Percentiles rank a stretch among this genome's conserved stretches.
These are phyloP conservation scores for Ochropleura leucogaster DNA, from an alignment of 2,888 invertebrate species.

Conservation along the genomic window DNA sequence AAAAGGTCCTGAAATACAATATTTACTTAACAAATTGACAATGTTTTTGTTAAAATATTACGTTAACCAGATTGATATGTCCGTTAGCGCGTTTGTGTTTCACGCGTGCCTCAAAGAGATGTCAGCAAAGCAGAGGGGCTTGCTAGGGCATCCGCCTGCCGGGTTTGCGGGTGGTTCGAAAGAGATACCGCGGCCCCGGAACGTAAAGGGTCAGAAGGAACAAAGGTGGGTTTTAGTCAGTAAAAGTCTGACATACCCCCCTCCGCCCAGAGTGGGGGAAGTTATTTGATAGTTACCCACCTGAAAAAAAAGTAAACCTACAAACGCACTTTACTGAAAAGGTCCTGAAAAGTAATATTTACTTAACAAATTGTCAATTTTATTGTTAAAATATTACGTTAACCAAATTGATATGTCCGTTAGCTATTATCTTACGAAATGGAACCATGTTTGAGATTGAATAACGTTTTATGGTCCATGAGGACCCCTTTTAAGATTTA, in stretches of 20 bases:
- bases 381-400: constrained; percentile 4
- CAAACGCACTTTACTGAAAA: constrained; percentile 5
- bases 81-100: no score
- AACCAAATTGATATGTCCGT: neutral
- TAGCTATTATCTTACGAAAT: constrained; percentile 14
- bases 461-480: constrained; percentile 19
- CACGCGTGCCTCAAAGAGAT: no score
- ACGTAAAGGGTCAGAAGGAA: no score
- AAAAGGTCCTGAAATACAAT: constrained; percentile 10
- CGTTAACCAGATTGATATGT: neutral
- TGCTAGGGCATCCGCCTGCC: no score
- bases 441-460: neutral
- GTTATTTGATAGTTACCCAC: no score
- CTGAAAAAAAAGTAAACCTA: constrained; percentile 45
- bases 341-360: constrained; percentile 12
- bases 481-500: constrained; percentile 31
- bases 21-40: constrained; percentile 19
- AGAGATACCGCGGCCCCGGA: no score
- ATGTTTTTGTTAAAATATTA: constrained; percentile 16
- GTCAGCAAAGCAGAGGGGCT: no score
- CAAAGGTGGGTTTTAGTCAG: no score
- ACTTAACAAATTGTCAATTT: constrained; percentile 22
- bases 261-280: no score
- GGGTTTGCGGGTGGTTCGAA: no score
- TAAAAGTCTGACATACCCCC: no score